Conservation (phyloP, 2,797 vertebrate species). For the Chromis chromis region DNA sequence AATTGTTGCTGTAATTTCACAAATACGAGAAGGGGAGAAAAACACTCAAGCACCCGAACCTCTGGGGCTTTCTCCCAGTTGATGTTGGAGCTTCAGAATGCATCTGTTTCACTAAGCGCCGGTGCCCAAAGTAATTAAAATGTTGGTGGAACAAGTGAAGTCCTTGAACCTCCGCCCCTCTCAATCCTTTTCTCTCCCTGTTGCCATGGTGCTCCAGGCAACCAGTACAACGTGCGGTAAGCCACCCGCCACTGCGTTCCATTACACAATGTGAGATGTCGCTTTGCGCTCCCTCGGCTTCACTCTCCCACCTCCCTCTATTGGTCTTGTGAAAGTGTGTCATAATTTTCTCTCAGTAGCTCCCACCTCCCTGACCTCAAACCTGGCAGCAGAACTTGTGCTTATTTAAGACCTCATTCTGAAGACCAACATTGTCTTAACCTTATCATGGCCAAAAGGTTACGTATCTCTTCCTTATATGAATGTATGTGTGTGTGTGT, state of each 20-base stretch:
- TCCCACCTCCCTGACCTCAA: slow-evolving; percentile 44
- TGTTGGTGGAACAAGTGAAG: slow-evolving; percentile 80
- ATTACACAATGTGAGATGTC: slow-evolving; percentile 63
- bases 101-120: slow-evolving; percentile 70
- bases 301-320: slow-evolving; percentile 26
- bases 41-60: slow-evolving; percentile 10
- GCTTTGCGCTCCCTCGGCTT: slow-evolving; percentile 49
- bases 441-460: slow-evolving; percentile 17
- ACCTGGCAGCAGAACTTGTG: slow-evolving; percentile 29
- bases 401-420: slow-evolving; percentile 41
- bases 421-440: slow-evolving; percentile 54
- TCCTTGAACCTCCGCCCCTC: slow-evolving; percentile 81
- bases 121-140: slow-evolving; percentile 79
- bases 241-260: slow-evolving; percentile 64
- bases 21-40: slow-evolving; percentile 29
- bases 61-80: slow-evolving; percentile 45
- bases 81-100: slow-evolving; percentile 54
- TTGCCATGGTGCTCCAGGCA: slow-evolving; percentile 83
- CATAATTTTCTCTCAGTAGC: slow-evolving; percentile 50
- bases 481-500: background rate
- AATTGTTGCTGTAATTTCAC: slow-evolving; percentile 53
- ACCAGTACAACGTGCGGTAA: slow-evolving; percentile 62
- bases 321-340: slow-evolving; percentile 57
- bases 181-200: slow-evolving; percentile 66
- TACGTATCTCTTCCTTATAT: too few species aligned